Base-by-base conservation (phyloP, 2,888 invertebrate genomes). In the Synergus gifuensis region DNA sequence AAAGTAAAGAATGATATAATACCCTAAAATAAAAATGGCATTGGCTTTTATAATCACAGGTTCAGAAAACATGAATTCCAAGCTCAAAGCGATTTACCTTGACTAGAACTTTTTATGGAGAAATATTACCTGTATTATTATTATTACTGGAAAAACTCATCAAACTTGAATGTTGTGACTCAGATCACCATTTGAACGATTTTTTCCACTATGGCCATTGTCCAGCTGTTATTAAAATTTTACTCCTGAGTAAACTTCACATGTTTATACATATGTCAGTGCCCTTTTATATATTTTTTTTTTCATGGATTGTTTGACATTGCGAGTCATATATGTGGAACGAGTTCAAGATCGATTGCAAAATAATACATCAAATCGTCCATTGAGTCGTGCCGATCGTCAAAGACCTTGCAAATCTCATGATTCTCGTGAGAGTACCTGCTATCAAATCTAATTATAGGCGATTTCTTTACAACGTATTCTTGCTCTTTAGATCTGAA, bases 281-380 rank as follows among this genome's bases (percentile, higher is more conserved):
- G 54, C 73, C 54, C 73, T 73, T 73, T 73, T n/a, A 54, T 22
- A 54, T 36, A 18, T 73, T 36, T 73, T 16, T 69, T 73, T 18
- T 73, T 49, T 40, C 73, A 73, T 54, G 54, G 40, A 73, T 73
- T 73, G 49, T 73, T 73, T 73, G 73, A 73, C 73, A 73, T 73
- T 73, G 73, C 73, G 54, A 54, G 54, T 73, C 73, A 54, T 49
- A 73, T 54, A 73, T 73, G 73, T 73, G 73, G 36, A 73, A 73
- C 73, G 73, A 73, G 73, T 73, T 73, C 73, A 73, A 73, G 73
- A 73, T 73, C 54, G 54, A 73, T 54, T 73, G 73, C 54, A 36
- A 73, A 73, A 73, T 73, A 73, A 54, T 54, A 36, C 73, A 73
- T 73, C 73, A 73, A 73, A 73, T 73, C 54, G 73, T 73, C 36